These are phyloP conservation scores for Drosophila mimica DNA, from an alignment of 2,888 invertebrate species.

Conservation along the genomic window DNA sequence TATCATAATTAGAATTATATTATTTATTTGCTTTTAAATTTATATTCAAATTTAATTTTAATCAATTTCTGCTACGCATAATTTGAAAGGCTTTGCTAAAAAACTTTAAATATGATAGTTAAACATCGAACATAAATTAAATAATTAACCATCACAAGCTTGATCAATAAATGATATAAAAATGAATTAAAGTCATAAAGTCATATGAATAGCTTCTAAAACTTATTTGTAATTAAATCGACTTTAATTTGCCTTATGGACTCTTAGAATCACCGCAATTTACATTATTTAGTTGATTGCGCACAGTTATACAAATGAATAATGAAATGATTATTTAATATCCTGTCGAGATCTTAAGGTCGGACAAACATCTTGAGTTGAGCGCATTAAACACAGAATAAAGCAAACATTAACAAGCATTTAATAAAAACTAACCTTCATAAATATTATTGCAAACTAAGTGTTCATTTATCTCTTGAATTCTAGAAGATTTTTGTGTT, in stretches of 20 bases:
- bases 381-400: conserved; percentile 38
- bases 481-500: conserved; percentile 39
- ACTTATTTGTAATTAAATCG: not conserved
- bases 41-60: not conserved
- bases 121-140: not conserved
- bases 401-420: conserved; percentile 56
- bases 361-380: conserved; percentile 30
- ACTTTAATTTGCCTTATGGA: not conserved
- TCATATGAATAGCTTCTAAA: not conserved
- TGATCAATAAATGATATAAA: not conserved
- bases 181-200: not conserved
- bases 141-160: not conserved
- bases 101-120: not conserved
- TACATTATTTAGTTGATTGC: conserved; percentile 7
- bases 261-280: not conserved
- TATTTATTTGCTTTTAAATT: not conserved
- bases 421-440: conserved; percentile 48
- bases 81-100: not conserved
- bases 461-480: conserved; percentile 40
- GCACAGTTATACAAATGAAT: conserved; percentile 9
- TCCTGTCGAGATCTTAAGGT: not conserved
- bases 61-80: too few relatives aligned
- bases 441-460: conserved; percentile 34
- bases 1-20: not conserved
- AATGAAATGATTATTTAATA: conserved; percentile 12